Evolutionary conservation across 2,797 vertebrate genomes (phyloP).

Genomic region (Chiroxiphia lanceolata): DNA sequence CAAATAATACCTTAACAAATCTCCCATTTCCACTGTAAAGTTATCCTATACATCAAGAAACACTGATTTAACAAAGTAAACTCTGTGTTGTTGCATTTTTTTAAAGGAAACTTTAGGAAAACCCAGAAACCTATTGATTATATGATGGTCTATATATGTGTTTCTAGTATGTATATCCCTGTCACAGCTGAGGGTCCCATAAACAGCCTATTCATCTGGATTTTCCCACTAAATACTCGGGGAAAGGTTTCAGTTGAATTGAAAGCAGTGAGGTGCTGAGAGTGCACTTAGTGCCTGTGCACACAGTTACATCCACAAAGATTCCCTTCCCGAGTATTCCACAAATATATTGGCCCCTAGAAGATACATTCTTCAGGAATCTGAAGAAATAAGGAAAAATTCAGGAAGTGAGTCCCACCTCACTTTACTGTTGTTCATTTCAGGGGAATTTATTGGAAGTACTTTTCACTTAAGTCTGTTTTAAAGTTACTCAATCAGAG

Average conservation of each 20-base stretch:
- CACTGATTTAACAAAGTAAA: not conserved
- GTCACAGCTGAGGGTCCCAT: not conserved
- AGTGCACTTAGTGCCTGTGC: not conserved
- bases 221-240: not conserved
- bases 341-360: not conserved
- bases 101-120: not conserved
- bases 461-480: not conserved
- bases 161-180: not conserved
- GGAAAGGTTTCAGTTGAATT: not conserved
- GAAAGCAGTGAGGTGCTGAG: not conserved
- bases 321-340: not conserved
- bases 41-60: not conserved
- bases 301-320: not conserved
- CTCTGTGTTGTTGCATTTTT: not conserved
- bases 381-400: not conserved
- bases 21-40: not conserved
- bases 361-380: not conserved
- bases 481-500: not conserved
- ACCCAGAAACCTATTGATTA: not conserved
- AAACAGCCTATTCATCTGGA: not conserved
- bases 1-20: not conserved
- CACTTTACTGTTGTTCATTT: not conserved
- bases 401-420: not conserved
- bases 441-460: not conserved
- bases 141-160: not conserved